Evolutionary conservation across 2,113 vertebrate species (phyloP).

Genomic region (Laticauda colubrina): DNA sequence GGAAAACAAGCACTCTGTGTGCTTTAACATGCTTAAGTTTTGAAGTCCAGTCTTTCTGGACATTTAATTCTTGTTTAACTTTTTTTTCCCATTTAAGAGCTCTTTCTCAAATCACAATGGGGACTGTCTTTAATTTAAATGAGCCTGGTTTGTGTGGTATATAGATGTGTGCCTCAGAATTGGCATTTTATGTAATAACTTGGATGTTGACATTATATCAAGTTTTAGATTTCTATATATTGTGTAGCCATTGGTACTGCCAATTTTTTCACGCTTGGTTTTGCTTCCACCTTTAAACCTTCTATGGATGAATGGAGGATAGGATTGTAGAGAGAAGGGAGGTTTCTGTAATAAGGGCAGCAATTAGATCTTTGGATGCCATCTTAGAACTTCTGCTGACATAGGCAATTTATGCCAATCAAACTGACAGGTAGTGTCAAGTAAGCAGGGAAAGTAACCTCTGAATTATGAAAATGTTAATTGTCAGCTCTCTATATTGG

Average conservation of each 20-base stretch:
- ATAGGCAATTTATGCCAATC: conserved; percentile 33
- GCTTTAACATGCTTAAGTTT: background rate
- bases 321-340: background rate
- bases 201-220: background rate
- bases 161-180: background rate
- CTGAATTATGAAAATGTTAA: conserved; percentile 20
- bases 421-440: conserved; percentile 26
- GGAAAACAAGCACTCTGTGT: background rate
- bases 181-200: background rate
- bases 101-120: background rate
- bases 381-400: conserved; percentile 7
- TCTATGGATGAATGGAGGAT: background rate
- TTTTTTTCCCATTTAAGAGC: background rate
- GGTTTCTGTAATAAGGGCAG: background rate
- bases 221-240: background rate
- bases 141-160: background rate
- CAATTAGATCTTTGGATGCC: background rate
- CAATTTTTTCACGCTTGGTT: background rate
- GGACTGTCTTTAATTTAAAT: background rate
- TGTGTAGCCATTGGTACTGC: background rate
- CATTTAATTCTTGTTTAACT: background rate
- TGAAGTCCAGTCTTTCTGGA: background rate
- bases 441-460: conserved; percentile 19
- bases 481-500: conserved; percentile 8
- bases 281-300: background rate